phyloP scores from a whole-genome alignment of 2,888 invertebrate genomes.

The Limenitis camilla region DNA sequence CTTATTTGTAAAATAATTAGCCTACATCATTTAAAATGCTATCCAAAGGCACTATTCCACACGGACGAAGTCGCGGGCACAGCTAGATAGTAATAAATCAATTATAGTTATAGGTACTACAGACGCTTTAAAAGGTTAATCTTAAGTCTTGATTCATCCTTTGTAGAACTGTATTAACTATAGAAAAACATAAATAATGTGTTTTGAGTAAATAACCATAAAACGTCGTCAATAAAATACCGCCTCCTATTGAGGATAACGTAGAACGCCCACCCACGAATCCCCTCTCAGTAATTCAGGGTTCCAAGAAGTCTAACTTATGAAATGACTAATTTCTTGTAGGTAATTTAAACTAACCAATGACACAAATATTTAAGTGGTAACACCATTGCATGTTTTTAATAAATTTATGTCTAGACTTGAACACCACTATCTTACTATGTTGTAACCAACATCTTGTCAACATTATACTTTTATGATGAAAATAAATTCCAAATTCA shows the following conservation, averaged over 20 bases:
- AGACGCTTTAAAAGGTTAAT: background rate
- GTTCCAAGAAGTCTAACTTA: constrained; percentile 47
- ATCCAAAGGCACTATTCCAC: too few species aligned
- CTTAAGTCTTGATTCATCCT: background rate
- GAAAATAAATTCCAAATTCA: too few species aligned
- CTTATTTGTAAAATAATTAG: too few species aligned
- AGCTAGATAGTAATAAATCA: too few species aligned
- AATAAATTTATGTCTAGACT: too few species aligned
- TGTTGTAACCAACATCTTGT: too few species aligned
- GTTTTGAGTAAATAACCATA: constrained; percentile 30
- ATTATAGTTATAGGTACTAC: too few species aligned
- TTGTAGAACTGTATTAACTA: background rate
- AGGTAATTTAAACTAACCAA: constrained; percentile 9
- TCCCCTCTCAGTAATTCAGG: constrained; percentile 52
- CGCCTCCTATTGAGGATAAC: constrained; percentile 58
- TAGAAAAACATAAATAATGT: constrained; percentile 13
- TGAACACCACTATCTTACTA: too few species aligned
- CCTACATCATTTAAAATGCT: too few species aligned
- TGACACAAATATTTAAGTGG: background rate
- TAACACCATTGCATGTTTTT: background rate
- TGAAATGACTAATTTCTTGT: constrained; percentile 34
- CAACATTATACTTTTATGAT: too few species aligned
- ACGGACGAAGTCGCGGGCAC: too few species aligned
- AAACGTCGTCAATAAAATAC: constrained; percentile 56
- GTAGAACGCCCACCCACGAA: constrained; percentile 55